These are phyloP conservation scores for Semicossyphus pulcher DNA, from an alignment of 2,113 vertebrate genomes.

Conservation along the genomic window DNA sequence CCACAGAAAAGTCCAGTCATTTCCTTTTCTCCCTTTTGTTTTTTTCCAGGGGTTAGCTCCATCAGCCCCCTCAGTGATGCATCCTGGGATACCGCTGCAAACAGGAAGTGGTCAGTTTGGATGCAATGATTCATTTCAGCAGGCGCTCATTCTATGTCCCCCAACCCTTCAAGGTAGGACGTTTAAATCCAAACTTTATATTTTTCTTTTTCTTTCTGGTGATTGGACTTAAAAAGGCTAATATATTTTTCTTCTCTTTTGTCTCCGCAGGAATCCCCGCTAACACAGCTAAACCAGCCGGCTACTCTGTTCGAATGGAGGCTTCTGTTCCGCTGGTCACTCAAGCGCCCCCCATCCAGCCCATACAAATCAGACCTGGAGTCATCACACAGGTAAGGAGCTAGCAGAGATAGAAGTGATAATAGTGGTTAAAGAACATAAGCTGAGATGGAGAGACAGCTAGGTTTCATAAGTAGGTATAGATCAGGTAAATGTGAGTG, in stretches of 20 bases:
- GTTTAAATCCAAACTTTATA: background rate
- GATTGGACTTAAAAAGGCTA: background rate
- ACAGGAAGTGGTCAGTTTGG: conserved; percentile 94
- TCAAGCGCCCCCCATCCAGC: conserved; percentile 92
- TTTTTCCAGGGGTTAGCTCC: conserved; percentile 87
- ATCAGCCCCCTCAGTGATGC: conserved; percentile 91
- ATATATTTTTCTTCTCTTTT: conserved; percentile 12
- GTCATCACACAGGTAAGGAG: conserved; percentile 92
- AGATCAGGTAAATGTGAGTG: background rate
- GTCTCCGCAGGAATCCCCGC: conserved; percentile 88
- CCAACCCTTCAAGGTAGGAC: conserved; percentile 92
- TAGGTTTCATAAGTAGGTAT: background rate
- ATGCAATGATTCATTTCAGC: conserved; percentile 95
- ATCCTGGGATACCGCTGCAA: conserved; percentile 94
- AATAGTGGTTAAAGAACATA: background rate
- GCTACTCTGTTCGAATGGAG: conserved; percentile 94
- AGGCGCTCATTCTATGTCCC: conserved; percentile 95
- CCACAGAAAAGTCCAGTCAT: conserved; percentile 8
- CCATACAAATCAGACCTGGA: conserved; percentile 93
- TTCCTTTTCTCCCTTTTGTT: background rate
- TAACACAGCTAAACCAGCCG: conserved; percentile 89
- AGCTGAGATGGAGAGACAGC: background rate
- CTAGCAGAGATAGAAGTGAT: background rate
- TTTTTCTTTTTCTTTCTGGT: background rate
- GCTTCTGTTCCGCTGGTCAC: conserved; percentile 92